Evolutionary conservation across 2,797 vertebrate species (phyloP).

Genomic region (Synaphobranchus kaupii): DNA sequence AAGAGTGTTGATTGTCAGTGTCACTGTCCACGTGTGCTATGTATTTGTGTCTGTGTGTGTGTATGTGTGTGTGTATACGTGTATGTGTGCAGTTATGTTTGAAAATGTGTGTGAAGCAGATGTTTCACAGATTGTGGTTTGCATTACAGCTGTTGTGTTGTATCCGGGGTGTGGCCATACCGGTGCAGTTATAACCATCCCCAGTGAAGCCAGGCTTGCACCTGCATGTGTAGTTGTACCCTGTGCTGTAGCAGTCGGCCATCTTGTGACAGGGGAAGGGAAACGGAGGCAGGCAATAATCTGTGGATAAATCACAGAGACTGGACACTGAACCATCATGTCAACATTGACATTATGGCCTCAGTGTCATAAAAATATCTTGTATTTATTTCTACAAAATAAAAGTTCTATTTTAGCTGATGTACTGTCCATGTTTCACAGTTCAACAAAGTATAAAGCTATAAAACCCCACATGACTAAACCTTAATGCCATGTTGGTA

Average conservation of each 20-base stretch:
- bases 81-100: background rate
- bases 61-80: background rate
- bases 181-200: slow-evolving; percentile 74
- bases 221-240: slow-evolving; percentile 71
- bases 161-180: slow-evolving; percentile 49
- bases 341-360: background rate
- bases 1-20: background rate
- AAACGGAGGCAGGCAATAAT: slow-evolving; percentile 76
- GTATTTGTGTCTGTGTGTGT: background rate
- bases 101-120: background rate
- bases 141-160: too few species aligned
- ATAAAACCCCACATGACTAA: background rate
- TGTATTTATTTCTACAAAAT: background rate
- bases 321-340: background rate
- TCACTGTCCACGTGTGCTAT: background rate
- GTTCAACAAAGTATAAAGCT: background rate
- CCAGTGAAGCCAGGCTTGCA: slow-evolving; percentile 74
- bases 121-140: background rate
- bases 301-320: slow-evolving; percentile 52
- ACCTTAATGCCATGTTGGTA: background rate
- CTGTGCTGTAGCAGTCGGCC: slow-evolving; percentile 70
- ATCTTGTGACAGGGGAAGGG: slow-evolving; percentile 74
- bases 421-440: background rate
- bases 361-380: background rate
- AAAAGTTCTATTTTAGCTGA: background rate